These are phyloP conservation scores for Piprites chloris DNA, from an alignment of 2,113 vertebrate genomes.

Conservation along the genomic window DNA sequence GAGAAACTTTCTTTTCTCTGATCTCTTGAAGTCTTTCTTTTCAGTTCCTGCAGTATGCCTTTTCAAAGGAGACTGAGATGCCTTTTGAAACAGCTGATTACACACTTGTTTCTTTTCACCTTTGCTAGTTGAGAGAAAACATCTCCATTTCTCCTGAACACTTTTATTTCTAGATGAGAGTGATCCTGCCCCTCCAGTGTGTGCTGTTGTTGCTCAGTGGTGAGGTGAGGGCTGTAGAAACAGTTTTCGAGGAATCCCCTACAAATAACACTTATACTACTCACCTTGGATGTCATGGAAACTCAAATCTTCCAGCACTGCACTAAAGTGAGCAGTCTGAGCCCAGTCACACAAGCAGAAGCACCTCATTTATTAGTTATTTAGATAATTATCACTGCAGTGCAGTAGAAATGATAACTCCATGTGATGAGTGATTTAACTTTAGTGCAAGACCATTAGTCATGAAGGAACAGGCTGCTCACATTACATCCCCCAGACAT, in stretches of 20 bases:
- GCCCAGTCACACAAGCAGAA: not conserved
- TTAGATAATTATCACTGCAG: slow-evolving; percentile 22
- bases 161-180: not conserved
- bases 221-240: not conserved
- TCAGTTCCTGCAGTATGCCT: not conserved
- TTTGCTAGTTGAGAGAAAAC: not conserved
- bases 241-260: not conserved
- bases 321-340: not conserved
- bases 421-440: slow-evolving; percentile 42
- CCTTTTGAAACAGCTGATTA: not conserved
- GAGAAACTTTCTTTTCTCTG: not conserved
- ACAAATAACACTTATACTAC: not conserved
- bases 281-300: not conserved
- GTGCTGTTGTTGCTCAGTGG: not conserved
- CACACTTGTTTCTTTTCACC: not conserved
- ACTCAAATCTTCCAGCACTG: not conserved
- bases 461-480: not conserved
- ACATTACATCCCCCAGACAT: not conserved
- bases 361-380: slow-evolving; percentile 17
- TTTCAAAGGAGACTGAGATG: not conserved
- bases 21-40: not conserved
- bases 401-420: slow-evolving; percentile 13
- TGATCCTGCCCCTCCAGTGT: not conserved
- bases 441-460: slow-evolving; percentile 14
- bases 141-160: not conserved